Percentiles rank a stretch among this genome's conserved stretches.
phyloP scores from a whole-genome alignment of 2,113 vertebrate species.

The Pseudonaja textilis region DNA sequence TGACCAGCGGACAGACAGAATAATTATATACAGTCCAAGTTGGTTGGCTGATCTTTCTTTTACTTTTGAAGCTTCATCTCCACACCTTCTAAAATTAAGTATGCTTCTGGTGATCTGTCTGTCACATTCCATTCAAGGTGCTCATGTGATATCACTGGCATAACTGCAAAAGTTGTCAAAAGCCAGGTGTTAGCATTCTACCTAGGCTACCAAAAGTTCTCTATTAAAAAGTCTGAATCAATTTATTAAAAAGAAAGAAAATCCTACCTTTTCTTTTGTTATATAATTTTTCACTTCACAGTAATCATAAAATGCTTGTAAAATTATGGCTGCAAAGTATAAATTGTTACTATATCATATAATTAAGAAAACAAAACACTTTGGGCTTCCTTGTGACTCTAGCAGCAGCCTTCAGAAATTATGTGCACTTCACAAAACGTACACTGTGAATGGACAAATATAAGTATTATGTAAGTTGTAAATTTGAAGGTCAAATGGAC shows the following conservation, averaged over 20 bases:
- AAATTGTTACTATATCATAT: not conserved
- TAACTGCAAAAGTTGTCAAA: slow-evolving; percentile 47
- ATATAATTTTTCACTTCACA: not conserved
- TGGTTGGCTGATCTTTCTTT: slow-evolving; percentile 68
- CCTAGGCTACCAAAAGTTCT: slow-evolving; percentile 19
- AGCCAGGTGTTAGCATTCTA: slow-evolving; percentile 40
- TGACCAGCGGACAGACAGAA: slow-evolving; percentile 65
- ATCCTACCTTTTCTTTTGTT: not conserved
- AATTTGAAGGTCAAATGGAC: not conserved
- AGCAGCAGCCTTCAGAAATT: not conserved
- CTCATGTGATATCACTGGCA: slow-evolving; percentile 16
- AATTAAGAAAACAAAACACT: slow-evolving; percentile 8
- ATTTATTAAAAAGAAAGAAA: slow-evolving; percentile 1
- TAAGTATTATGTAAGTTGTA: not conserved
- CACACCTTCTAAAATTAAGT: slow-evolving; percentile 64
- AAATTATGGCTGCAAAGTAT: slow-evolving; percentile 4
- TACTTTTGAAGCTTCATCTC: slow-evolving; percentile 65
- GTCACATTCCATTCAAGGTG: slow-evolving; percentile 48
- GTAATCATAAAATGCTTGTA: not conserved
- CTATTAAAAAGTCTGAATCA: not conserved
- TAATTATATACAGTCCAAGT: slow-evolving; percentile 70
- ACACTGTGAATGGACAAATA: not conserved
- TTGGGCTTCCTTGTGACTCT: not conserved
- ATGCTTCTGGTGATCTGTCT: slow-evolving; percentile 64
- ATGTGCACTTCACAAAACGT: not conserved